Evolutionary conservation across 2,797 vertebrate genomes (phyloP).

Genomic region (Artibeus lituratus): DNA sequence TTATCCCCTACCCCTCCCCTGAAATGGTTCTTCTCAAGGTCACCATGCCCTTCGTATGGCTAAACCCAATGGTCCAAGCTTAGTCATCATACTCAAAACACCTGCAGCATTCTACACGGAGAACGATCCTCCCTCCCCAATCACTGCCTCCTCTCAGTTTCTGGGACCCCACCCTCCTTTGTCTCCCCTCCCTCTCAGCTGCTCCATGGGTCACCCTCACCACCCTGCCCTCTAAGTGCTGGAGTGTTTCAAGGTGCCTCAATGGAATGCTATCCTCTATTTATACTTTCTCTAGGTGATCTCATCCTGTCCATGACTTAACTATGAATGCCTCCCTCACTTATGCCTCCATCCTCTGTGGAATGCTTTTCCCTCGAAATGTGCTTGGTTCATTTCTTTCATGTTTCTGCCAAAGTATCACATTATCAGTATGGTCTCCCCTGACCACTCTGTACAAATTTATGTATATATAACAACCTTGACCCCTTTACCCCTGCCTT

Average conservation of each 20-base stretch:
- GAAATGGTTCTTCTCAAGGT: background rate
- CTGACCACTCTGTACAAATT: background rate
- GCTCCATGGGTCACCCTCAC: background rate
- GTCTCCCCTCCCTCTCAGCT: background rate
- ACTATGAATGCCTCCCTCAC: background rate
- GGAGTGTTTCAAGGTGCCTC: background rate
- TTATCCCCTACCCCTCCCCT: background rate
- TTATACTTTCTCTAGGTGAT: background rate
- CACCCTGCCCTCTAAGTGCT: background rate
- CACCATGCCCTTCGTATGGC: background rate
- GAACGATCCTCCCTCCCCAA: background rate
- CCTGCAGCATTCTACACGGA: background rate
- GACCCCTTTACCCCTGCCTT: rapidly evolving
- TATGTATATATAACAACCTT: background rate
- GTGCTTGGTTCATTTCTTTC: background rate
- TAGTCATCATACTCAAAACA: background rate
- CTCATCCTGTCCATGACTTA: background rate
- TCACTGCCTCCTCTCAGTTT: background rate
- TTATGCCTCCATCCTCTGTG: background rate
- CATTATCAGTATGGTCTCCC: background rate
- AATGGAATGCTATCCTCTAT: background rate
- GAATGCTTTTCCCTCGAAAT: background rate
- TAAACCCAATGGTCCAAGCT: background rate
- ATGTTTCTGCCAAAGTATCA: background rate
- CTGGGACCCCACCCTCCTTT: background rate